phyloP scores from a whole-genome alignment of 2,113 vertebrate genomes.

The Melanerpes aurifrons region DNA sequence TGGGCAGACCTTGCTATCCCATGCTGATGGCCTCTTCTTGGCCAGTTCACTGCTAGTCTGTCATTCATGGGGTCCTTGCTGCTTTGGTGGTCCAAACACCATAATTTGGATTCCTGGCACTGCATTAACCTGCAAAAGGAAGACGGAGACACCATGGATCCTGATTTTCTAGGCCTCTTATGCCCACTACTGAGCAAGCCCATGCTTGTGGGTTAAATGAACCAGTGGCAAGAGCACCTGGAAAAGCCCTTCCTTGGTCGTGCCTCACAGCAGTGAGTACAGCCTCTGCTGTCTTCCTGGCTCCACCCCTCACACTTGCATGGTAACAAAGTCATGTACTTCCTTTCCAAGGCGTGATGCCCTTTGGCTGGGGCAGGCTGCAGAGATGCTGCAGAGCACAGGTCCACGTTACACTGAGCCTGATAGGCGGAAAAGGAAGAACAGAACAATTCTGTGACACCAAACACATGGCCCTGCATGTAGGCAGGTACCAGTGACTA shows the following conservation, averaged over 20 bases:
- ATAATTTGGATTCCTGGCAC: background rate
- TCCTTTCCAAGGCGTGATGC: background rate
- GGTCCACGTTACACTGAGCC: background rate
- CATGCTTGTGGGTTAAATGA: background rate
- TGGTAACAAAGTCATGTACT: accelerated
- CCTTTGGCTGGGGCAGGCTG: background rate
- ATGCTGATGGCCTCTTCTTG: background rate
- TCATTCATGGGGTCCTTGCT: background rate
- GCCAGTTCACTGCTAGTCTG: background rate
- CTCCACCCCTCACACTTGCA: background rate
- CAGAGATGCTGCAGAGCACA: background rate
- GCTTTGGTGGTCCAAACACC: background rate
- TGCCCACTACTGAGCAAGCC: background rate
- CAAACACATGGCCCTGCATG: accelerated
- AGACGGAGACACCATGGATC: background rate
- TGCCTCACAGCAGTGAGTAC: background rate
- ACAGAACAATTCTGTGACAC: background rate
- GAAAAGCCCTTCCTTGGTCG: background rate
- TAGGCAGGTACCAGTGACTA: background rate
- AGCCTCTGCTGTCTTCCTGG: background rate
- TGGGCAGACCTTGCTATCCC: background rate
- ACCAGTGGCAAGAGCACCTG: background rate
- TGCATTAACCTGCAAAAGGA: background rate
- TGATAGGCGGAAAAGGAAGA: background rate
- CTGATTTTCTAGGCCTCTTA: background rate